Conservation (phyloP, 2,888 invertebrate species). For the Rhamnusium bicolor region DNA sequence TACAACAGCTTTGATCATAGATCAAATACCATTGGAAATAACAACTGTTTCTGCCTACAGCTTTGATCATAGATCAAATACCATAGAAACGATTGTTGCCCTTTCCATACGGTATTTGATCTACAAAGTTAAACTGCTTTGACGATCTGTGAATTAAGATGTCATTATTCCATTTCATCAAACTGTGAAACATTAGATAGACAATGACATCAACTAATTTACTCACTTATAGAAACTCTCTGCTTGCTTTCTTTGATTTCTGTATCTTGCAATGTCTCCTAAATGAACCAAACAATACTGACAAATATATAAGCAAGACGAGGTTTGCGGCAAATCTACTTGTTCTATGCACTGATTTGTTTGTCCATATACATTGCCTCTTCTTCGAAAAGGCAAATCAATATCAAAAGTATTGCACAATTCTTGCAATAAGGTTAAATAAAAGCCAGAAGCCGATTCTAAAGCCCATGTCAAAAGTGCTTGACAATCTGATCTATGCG, state of each 20-base stretch:
- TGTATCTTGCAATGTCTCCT: constrained; percentile 89
- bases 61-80: too few relatives aligned
- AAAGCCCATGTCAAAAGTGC: constrained; percentile 86
- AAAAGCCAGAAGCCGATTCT: constrained; percentile 90
- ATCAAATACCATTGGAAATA: too few relatives aligned
- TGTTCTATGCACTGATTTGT: constrained; percentile 59
- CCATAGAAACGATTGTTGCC: too few relatives aligned
- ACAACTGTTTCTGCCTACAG: too few relatives aligned
- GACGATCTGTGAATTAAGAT: too few relatives aligned
- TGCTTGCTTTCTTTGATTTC: constrained; percentile 86
- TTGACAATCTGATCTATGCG: constrained; percentile 82
- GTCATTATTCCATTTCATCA: too few relatives aligned
- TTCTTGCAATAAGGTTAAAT: constrained; percentile 85
- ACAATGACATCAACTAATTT: constrained; percentile 10
- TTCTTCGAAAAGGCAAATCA: constrained; percentile 83
- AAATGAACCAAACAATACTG: constrained; percentile 92
- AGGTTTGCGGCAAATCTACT: constrained; percentile 73
- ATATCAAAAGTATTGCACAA: constrained; percentile 87
- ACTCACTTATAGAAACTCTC: constrained; percentile 85
- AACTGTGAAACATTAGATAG: too few relatives aligned
- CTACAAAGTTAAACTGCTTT: too few relatives aligned
- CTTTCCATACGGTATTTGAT: too few relatives aligned
- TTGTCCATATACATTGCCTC: constrained; percentile 67
- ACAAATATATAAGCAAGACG: constrained; percentile 87
- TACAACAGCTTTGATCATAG: too few relatives aligned